Evolutionary conservation across 2,113 vertebrate species (phyloP), one percentile per base, ranked within the genome.

Genomic region (Neolamprologus longior): DNA sequence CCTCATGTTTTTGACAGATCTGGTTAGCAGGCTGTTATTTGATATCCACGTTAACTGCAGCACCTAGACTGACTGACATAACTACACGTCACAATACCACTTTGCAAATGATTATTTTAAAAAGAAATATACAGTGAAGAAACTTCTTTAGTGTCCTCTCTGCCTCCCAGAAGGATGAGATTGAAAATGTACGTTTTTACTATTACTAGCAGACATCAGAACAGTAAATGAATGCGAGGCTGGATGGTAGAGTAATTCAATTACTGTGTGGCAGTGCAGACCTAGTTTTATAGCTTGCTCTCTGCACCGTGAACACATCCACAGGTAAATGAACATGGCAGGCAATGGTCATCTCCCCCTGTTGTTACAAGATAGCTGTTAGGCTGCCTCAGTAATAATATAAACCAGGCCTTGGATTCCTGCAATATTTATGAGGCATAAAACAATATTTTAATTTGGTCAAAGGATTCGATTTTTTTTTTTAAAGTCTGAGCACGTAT

Each of bases 1-100:
- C 93, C 81, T 89, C 80, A 37, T 92, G 88, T 93, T 94, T 95
- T 95, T 96, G 95, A 96, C 96, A 95, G 94, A 91, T 94, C 91
- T 93, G 94, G 93, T 95, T 92, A 96, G 91, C 90, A 73, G 84
- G 88, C 88, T 90, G 81, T 85, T 94, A 90, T 92, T 94, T 95
- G 93, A 92, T 90, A 91, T 92, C 92, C 92, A 73, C 54, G 90
- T 93, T 89, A 93, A 89, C 81, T 8, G 80, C 86, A 35, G 82
- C 80, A 71, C 84, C 53, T 31, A 33, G 85, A 92, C 52, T 93
- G 93, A 94, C 91, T 82, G 78, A 85, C 88, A 66, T 88, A 88
- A 93, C 78, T 87, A 89, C 91, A 91, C 50, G 15, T 45, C 5
- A 76, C 80, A 54, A 26, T 37, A 61, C 81, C 24, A 81, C 80